A percentile compares a stretch with the other conserved stretches of the same genome.
Conservation (phyloP, 2,113 vertebrate genomes). For the Camelus bactrianus region DNA sequence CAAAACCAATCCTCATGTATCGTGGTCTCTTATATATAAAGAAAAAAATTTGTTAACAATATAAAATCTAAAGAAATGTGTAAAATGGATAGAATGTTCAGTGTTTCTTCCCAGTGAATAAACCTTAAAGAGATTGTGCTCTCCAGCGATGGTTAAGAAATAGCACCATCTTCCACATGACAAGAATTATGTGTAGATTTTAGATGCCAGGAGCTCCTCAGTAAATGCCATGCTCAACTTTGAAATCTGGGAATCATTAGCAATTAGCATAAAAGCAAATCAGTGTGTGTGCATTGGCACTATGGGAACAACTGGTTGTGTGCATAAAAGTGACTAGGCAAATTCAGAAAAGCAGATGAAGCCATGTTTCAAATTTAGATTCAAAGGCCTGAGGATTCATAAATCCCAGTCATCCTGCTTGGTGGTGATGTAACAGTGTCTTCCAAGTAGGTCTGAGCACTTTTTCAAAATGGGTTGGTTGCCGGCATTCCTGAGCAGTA, state of each 20-base stretch:
- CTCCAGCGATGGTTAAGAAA: not conserved
- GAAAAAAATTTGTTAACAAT: not conserved
- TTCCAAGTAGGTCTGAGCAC: not conserved
- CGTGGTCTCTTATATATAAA: not conserved
- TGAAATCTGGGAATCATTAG: constrained; percentile 52
- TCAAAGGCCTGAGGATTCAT: constrained; percentile 21
- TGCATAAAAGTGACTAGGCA: not conserved
- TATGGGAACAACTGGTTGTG: not conserved
- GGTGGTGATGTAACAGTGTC: not conserved
- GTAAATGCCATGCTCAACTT: not conserved
- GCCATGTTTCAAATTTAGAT: constrained; percentile 41
- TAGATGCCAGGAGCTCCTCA: not conserved
- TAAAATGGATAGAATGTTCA: not conserved
- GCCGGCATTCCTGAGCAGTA: not conserved
- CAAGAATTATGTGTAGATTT: not conserved
- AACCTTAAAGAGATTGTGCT: not conserved
- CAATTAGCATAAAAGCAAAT: constrained; percentile 4
- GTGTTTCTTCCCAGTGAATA: not conserved
- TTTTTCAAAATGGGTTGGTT: constrained; percentile 28
- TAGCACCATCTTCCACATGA: not conserved
- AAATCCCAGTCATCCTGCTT: constrained; percentile 29
- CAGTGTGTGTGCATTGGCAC: not conserved
- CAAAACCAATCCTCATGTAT: not conserved
- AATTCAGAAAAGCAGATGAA: constrained; percentile 48
- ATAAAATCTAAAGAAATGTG: not conserved